A percentile compares a stretch with the other conserved stretches of the same genome.
Conservation (phyloP, 2,797 vertebrate genomes). For the Decapterus maruadsi region DNA sequence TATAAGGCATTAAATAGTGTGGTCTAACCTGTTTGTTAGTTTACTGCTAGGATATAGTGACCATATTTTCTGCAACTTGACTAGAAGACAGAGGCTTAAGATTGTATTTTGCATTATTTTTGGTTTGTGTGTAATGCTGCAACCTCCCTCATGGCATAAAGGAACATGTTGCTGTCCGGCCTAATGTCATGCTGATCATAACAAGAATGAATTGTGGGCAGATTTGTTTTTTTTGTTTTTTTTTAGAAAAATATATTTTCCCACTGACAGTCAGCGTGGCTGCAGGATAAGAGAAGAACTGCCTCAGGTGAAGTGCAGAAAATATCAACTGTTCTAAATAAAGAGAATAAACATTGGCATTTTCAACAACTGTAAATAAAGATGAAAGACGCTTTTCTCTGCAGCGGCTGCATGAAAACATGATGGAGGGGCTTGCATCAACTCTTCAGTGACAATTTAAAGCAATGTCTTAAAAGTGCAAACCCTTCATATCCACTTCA, state of each 20-base stretch:
- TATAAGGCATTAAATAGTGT: too few relatives aligned
- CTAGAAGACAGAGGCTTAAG: too few relatives aligned
- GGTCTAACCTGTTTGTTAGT: too few relatives aligned
- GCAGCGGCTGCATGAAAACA: background rate
- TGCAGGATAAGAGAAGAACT: background rate
- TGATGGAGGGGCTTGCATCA: background rate
- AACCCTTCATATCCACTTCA: background rate
- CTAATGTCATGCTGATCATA: background rate
- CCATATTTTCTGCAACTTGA: too few relatives aligned
- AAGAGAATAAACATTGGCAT: background rate
- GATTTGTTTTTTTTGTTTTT: background rate
- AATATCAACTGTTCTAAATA: constrained; percentile 30
- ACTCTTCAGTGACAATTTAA: background rate
- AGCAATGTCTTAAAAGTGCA: background rate
- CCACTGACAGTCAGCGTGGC: background rate
- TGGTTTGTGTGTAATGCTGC: too few relatives aligned
- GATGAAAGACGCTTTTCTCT: background rate
- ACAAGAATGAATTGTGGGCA: background rate
- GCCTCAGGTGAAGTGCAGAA: background rate
- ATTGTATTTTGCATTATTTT: too few relatives aligned
- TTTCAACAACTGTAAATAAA: constrained; percentile 8
- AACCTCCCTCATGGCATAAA: background rate
- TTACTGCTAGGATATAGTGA: too few relatives aligned
- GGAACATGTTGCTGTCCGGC: background rate
- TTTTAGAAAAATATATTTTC: background rate